Percentiles rank a stretch among this genome's conserved stretches.
Conservation (phyloP, 1,140 invertebrate species). For the Drosophila prosaltans region DNA sequence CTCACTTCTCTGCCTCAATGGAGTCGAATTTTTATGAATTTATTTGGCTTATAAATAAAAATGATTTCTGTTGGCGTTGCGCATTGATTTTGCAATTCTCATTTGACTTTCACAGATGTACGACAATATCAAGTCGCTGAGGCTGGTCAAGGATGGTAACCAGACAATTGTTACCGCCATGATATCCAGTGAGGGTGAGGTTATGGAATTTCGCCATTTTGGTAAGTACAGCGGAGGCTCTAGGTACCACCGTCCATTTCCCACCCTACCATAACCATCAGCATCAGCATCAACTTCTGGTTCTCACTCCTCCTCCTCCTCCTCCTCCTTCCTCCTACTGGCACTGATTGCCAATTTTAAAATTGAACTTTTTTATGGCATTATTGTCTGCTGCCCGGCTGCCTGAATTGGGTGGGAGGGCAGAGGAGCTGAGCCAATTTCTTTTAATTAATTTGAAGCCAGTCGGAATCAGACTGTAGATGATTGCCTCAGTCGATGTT, state of each 20-base stretch:
- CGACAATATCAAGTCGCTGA: constrained; percentile 92
- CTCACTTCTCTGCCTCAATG: background rate
- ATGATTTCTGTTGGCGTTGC: constrained; percentile 35
- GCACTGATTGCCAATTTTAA: constrained; percentile 82
- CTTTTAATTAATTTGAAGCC: constrained; percentile 81
- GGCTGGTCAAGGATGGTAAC: constrained; percentile 86
- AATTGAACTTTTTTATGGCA: constrained; percentile 81
- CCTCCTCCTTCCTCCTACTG: constrained; percentile 36
- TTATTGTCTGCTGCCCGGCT: constrained; percentile 50
- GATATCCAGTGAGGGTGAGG: constrained; percentile 93
- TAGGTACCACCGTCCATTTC: background rate
- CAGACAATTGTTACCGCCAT: constrained; percentile 89
- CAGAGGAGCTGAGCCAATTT: constrained; percentile 60
- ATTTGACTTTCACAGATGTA: constrained; percentile 88
- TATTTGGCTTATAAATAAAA: constrained; percentile 80
- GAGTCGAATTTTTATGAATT: constrained; percentile 75
- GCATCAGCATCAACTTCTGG: background rate
- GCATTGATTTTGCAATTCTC: constrained; percentile 78
- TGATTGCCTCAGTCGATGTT: constrained; percentile 62
- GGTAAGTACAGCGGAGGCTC: constrained; percentile 70
- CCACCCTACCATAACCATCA: background rate
- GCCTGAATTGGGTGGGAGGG: constrained; percentile 4
- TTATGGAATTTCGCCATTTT: constrained; percentile 90
- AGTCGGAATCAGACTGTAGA: constrained; percentile 61
- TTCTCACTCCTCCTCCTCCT: background rate